Evolutionary conservation across 2,888 invertebrate species (phyloP).

Genomic region (Gastracanthus pulcherrimus): DNA sequence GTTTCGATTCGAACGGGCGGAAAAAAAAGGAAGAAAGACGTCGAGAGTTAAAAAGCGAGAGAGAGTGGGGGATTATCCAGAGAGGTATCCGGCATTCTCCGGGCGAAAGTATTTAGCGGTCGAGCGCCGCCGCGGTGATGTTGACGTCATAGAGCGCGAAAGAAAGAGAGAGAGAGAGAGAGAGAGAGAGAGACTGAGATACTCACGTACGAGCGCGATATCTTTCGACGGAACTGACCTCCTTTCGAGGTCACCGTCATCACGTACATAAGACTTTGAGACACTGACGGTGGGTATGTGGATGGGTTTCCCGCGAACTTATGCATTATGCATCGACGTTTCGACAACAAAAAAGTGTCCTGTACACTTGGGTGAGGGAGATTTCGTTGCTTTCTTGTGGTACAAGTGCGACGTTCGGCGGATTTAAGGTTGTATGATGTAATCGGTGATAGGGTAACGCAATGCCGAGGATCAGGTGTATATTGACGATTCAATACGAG

Average conservation of each 20-base stretch:
- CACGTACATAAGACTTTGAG: conserved; percentile 58
- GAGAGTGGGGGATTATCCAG: conserved; percentile 13
- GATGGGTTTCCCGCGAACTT: conserved; percentile 47
- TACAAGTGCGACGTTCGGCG: not conserved
- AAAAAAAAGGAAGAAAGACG: not conserved
- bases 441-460: not conserved
- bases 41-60: too few species aligned
- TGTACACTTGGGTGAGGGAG: not conserved
- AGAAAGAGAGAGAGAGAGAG: conserved; percentile 8
- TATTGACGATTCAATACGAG: too few species aligned
- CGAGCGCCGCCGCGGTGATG: conserved; percentile 31
- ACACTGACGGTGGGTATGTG: too few species aligned
- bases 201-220: conserved; percentile 45
- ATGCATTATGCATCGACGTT: conserved; percentile 46
- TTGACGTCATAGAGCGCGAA: conserved; percentile 65
- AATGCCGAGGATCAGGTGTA: not conserved
- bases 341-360: not conserved
- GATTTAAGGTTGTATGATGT: not conserved
- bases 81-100: conserved; percentile 44
- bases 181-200: not conserved
- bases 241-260: conserved; percentile 66
- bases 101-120: conserved; percentile 66
- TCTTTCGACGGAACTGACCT: conserved; percentile 67
- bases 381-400: not conserved
- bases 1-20: not conserved